phyloP scores from a whole-genome alignment of 2,888 invertebrate species.

The Rhogogaster chlorosoma region DNA sequence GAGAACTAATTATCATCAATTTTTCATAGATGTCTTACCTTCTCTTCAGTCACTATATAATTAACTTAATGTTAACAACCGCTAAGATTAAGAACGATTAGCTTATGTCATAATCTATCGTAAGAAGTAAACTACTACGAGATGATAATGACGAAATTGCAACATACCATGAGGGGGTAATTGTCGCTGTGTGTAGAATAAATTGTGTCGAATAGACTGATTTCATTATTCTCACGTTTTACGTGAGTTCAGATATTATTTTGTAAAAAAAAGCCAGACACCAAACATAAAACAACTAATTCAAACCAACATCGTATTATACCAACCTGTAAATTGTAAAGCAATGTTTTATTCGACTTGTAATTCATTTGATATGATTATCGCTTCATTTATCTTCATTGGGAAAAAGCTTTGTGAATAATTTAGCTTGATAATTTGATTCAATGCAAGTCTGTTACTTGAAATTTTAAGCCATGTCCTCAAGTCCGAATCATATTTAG shows the following conservation, averaged over 20 bases:
- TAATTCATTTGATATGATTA: slow-evolving; percentile 19
- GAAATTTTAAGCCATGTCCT: neutral
- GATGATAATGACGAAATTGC: slow-evolving; percentile 7
- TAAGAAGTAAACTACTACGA: neutral
- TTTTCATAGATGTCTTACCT: neutral
- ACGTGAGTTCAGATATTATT: neutral
- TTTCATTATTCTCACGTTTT: slow-evolving; percentile 5
- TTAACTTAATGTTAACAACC: neutral
- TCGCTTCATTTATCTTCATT: neutral
- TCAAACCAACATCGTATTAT: slow-evolving; percentile 25
- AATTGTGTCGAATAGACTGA: neutral
- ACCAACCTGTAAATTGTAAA: slow-evolving; percentile 21
- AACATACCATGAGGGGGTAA: neutral
- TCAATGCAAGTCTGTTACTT: neutral
- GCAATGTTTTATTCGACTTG: slow-evolving; percentile 15
- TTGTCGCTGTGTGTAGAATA: neutral
- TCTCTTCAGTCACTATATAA: neutral
- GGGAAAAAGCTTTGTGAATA: neutral
- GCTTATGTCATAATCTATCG: neutral
- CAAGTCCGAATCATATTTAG: neutral
- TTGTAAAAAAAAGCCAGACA: neutral
- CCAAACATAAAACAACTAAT: neutral
- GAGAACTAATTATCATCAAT: neutral
- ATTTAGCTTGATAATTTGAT: neutral
- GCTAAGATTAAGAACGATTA: neutral